Base-by-base conservation (phyloP, 2,797 vertebrate species). In the Girardinus metallicus region DNA sequence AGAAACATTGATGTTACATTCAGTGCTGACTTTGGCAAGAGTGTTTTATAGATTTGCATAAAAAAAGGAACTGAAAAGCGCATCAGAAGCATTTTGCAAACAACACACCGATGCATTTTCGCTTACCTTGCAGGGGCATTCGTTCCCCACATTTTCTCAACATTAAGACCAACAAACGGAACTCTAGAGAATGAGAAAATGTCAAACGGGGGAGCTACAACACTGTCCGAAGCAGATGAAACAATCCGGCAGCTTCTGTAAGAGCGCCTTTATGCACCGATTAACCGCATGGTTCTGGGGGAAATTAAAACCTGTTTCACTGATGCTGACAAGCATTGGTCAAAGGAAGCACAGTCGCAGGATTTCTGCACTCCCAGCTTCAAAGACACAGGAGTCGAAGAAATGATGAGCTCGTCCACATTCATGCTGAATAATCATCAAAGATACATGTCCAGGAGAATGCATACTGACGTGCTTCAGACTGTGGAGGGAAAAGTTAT, bases 151-250 rank as follows among this genome's bases (percentile, higher is more conserved):
- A 43, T 71, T 44, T 71, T 43, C 68, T 71, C 5, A 44, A 31
- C 39, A 75, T 31, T 60, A 29, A 44, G 39, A 44, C n/a, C 39
- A 31, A 62, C 74, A 75, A 60, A 43, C 15, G 12, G 55, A 43
- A 75, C 39, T 75, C 39, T n/a, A 62, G 39, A 60, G 74, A 41
- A 31, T 4, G 34, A 43, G 57, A 44, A 75, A 57, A 60, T 60
- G 74, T 60, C 74, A 75, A 44, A 60, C n/a, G 41, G 26, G 26
- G n/a, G 53, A 62, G 55, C 41, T 44, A 60, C 39, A 44, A 75
- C 4, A 34, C 16, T 75, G 41, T 31, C 21, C 23, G 11, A 10
- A 36, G 31, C 43, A 74, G 47, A 39, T 71, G 23, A 71, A 44
- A 71, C 26, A 71, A 29, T 71, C 41, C 23, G n/a, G 68, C 36